Base-by-base conservation (phyloP, 1,140 invertebrate species). In the Sitodiplosis mosellana region DNA sequence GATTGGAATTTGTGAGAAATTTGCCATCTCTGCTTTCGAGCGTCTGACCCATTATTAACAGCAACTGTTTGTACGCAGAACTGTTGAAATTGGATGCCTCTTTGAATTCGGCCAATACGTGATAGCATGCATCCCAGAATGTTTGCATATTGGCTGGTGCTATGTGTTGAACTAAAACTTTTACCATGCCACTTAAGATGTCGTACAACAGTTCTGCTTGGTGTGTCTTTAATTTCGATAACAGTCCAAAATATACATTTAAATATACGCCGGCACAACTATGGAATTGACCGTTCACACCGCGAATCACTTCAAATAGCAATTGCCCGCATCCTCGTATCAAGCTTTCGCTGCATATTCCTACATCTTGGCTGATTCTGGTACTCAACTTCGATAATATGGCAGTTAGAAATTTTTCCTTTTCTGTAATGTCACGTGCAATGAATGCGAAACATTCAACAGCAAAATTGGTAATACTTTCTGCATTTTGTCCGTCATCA, bases 361-460 rank as follows among this genome's bases (percentile, higher is more conserved):
- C 4, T 27, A n/a, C n/a, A n/a, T 27, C 27, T 10, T 27, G 3
- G 27, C 27, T 27, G 27, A 27, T 27, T 27, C 10, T n/a, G 60
- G 77, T 68, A 51, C 78, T 59, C 8, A 91, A 64, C 27, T 75
- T 72, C 55, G 72, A 67, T 4, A 93, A 66, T 7, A 92, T 63
- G 19, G 82, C 68, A 43, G 73, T 65, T 20, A 92, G 67, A 61
- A 93, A 82, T 17, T 74, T 73, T 8, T 78, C 70, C 54, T 81
- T 83, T 53, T 92, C 81, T 54, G 74, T 78, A 34, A 89, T 78
- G 74, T 93, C 92, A 51, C 89, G 69, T 7, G 87, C 82, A 1
- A 94, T 78, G 70, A 89, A 93, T 12, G 88, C 80, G 71, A 95
- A 93, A 68, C 86, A 87, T 67, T 94, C 87, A 1, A 87, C 84